Base-by-base conservation (phyloP, 2,797 vertebrate genomes). In the Carduelis carduelis region DNA sequence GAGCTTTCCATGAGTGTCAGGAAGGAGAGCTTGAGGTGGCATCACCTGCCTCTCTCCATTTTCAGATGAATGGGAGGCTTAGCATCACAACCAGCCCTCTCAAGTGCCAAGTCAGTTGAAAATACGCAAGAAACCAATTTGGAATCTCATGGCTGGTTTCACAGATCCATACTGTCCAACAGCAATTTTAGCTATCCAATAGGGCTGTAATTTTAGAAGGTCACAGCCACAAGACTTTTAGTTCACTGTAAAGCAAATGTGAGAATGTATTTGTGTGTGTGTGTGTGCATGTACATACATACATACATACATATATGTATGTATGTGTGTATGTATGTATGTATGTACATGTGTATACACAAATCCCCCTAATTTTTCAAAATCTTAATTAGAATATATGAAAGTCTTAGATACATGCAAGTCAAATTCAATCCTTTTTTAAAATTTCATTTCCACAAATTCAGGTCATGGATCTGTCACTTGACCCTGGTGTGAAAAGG, bases 221-320 rank as follows among this genome's bases (percentile, higher is more conserved):
- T 77, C 75, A 74, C 23, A 76, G 81, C 15, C 35, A 49, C 13
- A 37, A 37, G 37, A 68, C 39, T 90, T 89, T 43, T 47, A 74
- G 59, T 71, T 64, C 53, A 69, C 43, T 76, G 34, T 65, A 82
- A 57, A 65, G 63, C 35, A 89, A 84, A 79, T 10, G n/a, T 49
- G 65, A 90, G 52, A 41, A 43, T 27, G 6, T 26, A 71, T 75
- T 68, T 78, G 37, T 37, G 37, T 37, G 8, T 56, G 8, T 56
- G 22, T 27, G 27, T 30, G 9, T 7, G 12, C 0, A 2, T 8
- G 12, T 12, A 14, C 4, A 26, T 8, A 16, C 3, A 44, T 5
- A 13, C 2, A 26, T 8, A 16, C 4, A 27, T 8, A 23, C 8
- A 9, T 7, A 6, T 4, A 19, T 2, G 22, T 9, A 23, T 35